These are phyloP conservation scores for Allygus modestus DNA, from an alignment of 2,888 invertebrate genomes.

Conservation along the genomic window DNA sequence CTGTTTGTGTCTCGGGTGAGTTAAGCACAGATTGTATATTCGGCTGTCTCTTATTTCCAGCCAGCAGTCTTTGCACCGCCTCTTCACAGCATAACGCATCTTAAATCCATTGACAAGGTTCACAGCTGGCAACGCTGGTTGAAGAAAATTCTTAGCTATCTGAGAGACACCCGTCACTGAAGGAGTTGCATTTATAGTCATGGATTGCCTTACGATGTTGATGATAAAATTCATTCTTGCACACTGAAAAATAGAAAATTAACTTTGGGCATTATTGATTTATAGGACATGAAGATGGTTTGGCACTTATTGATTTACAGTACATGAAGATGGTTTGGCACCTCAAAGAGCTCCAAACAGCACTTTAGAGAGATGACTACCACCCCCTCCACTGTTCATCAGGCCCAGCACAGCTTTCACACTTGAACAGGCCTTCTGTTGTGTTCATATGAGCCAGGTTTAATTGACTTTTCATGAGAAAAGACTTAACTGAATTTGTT, in stretches of 20 bases:
- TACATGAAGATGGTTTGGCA: too few relatives aligned
- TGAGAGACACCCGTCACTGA: background rate
- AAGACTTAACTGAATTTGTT: too few relatives aligned
- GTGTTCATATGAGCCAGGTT: too few relatives aligned
- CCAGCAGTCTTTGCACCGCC: constrained; percentile 89
- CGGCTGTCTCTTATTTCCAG: constrained; percentile 83
- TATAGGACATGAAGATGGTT: too few relatives aligned
- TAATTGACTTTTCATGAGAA: too few relatives aligned
- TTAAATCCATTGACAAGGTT: constrained; percentile 81
- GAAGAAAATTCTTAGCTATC: constrained; percentile 64
- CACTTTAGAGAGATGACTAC: too few relatives aligned
- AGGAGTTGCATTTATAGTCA: background rate
- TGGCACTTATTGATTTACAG: too few relatives aligned
- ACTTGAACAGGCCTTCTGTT: too few relatives aligned
- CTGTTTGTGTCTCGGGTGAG: constrained; percentile 89
- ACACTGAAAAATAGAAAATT: constrained; percentile 7
- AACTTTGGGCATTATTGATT: too few relatives aligned
- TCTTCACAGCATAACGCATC: constrained; percentile 81
- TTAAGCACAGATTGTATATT: constrained; percentile 85
- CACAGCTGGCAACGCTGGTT: constrained; percentile 72
- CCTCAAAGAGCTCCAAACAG: too few relatives aligned
- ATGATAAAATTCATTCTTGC: constrained; percentile 6
- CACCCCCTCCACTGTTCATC: too few relatives aligned
- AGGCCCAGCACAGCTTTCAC: too few relatives aligned
- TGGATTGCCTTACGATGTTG: background rate